Percentiles rank a stretch among this genome's conserved stretches.
phyloP scores from a whole-genome alignment of 35 echinoderm and acorn worm species.

The Patiria miniata region DNA sequence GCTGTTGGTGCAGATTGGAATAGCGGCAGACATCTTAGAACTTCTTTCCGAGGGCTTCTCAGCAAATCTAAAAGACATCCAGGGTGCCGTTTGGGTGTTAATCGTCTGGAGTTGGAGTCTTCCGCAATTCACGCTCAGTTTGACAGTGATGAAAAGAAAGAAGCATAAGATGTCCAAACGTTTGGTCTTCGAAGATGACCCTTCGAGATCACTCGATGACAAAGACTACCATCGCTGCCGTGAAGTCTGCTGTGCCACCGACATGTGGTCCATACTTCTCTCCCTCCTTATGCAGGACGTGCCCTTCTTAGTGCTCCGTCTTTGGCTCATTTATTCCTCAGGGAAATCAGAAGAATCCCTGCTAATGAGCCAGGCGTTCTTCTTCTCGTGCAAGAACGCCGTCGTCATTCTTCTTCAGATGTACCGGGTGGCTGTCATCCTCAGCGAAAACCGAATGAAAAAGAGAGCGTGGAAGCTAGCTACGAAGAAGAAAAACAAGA shows the following conservation, averaged over 20 bases:
- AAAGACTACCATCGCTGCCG: conserved; percentile 34
- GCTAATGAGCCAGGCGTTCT: conserved; percentile 56
- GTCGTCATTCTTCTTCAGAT: conserved; percentile 63
- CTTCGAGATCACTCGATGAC: conserved; percentile 20
- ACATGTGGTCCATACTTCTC: conserved; percentile 69
- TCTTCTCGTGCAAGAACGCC: conserved; percentile 73
- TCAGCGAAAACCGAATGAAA: no score
- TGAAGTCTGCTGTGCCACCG: conserved; percentile 49
- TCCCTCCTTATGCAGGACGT: conserved; percentile 75
- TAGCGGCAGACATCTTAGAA: conserved; percentile 84
- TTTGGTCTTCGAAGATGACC: conserved; percentile 9
- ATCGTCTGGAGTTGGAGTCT: conserved; percentile 78
- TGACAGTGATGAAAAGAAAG: conserved; percentile 57
- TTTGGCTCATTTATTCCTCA: conserved; percentile 26
- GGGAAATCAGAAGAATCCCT: conserved; percentile 48
- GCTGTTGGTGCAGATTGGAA: conserved; percentile 69
- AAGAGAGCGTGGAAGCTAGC: no score
- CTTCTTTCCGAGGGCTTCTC: conserved; percentile 53
- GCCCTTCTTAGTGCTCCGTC: conserved; percentile 57
- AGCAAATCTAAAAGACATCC: conserved; percentile 31
- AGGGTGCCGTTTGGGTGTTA: conserved; percentile 43
- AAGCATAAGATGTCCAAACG: not conserved
- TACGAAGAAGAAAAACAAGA: no score
- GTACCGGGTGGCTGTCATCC: conserved; percentile 55
- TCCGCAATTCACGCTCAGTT: conserved; percentile 66